Percentiles rank a stretch among this genome's conserved stretches.
Evolutionary conservation across 2,888 invertebrate genomes (phyloP).

Genomic region (Hololepta plana): DNA sequence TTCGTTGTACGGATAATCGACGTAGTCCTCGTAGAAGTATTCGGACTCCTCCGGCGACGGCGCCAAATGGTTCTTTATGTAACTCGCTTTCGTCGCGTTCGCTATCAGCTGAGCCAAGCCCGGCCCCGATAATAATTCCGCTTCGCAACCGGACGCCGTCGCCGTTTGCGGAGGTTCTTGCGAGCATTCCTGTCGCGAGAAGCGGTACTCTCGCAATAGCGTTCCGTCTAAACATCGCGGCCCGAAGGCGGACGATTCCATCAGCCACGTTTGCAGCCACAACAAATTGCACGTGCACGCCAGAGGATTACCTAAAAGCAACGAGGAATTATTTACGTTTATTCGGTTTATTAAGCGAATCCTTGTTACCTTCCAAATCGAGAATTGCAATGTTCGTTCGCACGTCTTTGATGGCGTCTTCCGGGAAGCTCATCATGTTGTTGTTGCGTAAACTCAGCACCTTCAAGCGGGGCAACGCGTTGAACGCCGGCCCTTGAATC

Average conservation of each 20-base stretch:
- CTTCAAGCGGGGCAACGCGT: conserved; percentile 67
- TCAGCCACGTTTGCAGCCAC: conserved; percentile 71
- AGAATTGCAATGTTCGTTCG: conserved; percentile 66
- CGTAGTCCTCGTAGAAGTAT: conserved; percentile 68
- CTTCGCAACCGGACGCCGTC: conserved; percentile 48
- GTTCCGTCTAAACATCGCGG: conserved; percentile 67
- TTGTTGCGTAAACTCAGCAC: conserved; percentile 64
- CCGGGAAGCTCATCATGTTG: conserved; percentile 52
- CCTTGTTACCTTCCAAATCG: conserved; percentile 60
- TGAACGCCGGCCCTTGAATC: conserved; percentile 63
- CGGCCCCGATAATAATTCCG: conserved; percentile 32
- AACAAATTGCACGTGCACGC: conserved; percentile 64
- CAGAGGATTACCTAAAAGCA: conserved; percentile 57
- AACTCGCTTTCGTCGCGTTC: conserved; percentile 32
- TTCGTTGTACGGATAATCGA: conserved; percentile 56
- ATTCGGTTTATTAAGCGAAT: conserved; percentile 1
- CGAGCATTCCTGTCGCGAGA: conserved; percentile 50
- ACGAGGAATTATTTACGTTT: neutral
- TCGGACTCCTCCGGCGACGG: conserved; percentile 61
- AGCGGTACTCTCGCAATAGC: conserved; percentile 50
- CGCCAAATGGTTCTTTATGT: conserved; percentile 31
- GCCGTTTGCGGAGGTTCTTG: conserved; percentile 32
- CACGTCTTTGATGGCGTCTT: conserved; percentile 54
- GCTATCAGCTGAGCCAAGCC: too few relatives aligned
- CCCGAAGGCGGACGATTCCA: conserved; percentile 53